phyloP scores from a whole-genome alignment of 2,888 invertebrate species.

The Troilus luridus region DNA sequence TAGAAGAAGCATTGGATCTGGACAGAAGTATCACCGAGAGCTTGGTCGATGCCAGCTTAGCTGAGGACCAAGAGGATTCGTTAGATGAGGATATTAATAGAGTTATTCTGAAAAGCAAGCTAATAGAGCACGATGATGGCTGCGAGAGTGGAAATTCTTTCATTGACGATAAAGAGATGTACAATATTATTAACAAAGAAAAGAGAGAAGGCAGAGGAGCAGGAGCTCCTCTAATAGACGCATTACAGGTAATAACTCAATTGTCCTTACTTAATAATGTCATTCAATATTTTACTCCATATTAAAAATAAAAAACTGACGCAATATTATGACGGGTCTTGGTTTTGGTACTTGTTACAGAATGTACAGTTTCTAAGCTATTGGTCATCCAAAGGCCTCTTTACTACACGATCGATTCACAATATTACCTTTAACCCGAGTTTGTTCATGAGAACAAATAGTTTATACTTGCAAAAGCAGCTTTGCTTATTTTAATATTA shows the following conservation, averaged over 20 bases:
- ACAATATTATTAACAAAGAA: slow-evolving; percentile 2
- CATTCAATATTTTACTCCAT: not conserved
- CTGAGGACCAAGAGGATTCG: slow-evolving; percentile 45
- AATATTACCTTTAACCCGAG: too few species aligned
- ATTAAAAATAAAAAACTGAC: not conserved
- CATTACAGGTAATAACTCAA: slow-evolving; percentile 45
- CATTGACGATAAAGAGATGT: slow-evolving; percentile 45
- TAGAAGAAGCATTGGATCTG: not conserved
- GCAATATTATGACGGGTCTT: too few species aligned
- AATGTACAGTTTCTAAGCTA: too few species aligned
- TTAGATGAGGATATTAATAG: slow-evolving; percentile 42
- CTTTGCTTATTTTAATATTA: too few species aligned
- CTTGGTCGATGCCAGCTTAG: not conserved
- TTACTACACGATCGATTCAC: too few species aligned
- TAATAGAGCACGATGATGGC: slow-evolving; percentile 46
- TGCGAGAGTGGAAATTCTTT: slow-evolving; percentile 49
- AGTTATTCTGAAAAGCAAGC: not conserved
- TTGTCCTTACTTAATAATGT: not conserved
- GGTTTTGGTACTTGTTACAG: too few species aligned
- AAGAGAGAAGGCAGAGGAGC: slow-evolving; percentile 27
- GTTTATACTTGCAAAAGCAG: too few species aligned
- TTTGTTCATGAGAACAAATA: too few species aligned
- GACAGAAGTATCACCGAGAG: not conserved
- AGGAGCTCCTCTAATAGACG: slow-evolving; percentile 50
- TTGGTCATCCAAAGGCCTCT: too few species aligned